Evolutionary conservation across 92 coral and sea anemone genomes (phyloP).

Genomic region (Diadumene lineata): DNA sequence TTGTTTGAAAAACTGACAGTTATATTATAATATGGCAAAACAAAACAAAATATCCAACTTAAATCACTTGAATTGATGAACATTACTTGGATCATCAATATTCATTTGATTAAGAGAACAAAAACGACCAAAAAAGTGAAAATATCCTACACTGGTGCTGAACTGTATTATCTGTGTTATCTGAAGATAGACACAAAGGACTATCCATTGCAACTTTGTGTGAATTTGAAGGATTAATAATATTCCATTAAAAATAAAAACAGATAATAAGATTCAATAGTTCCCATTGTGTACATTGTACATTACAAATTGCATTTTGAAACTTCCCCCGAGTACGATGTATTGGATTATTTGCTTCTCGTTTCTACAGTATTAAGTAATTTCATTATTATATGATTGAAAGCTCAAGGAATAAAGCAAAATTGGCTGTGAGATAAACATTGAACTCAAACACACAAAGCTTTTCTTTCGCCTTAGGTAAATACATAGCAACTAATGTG

Average conservation of each 20-base stretch:
- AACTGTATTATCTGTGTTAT: not conserved
- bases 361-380: not conserved
- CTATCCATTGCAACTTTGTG: not conserved
- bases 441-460: slow-evolving; percentile 12
- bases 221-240: not conserved
- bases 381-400: not conserved
- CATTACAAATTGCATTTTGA: not conserved
- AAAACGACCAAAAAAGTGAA: not conserved
- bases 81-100: not conserved
- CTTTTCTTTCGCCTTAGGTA: slow-evolving; percentile 4
- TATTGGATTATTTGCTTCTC: not conserved
- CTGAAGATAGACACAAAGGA: not conserved
- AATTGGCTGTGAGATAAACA: slow-evolving; percentile 15
- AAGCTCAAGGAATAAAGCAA: not conserved
- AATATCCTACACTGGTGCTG: not conserved
- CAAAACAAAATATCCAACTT: too few species aligned
- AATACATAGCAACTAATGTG: slow-evolving; percentile 17
- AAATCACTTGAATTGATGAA: too few species aligned
- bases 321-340: not conserved
- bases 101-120: not conserved
- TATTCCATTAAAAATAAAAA: not conserved
- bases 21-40: too few species aligned
- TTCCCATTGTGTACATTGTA: not conserved
- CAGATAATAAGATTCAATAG: not conserved
- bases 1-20: not conserved